Evolutionary conservation across 2,888 invertebrate genomes (phyloP), one percentile per base, ranked within the genome.

Genomic region (Malthinus flaveolus): DNA sequence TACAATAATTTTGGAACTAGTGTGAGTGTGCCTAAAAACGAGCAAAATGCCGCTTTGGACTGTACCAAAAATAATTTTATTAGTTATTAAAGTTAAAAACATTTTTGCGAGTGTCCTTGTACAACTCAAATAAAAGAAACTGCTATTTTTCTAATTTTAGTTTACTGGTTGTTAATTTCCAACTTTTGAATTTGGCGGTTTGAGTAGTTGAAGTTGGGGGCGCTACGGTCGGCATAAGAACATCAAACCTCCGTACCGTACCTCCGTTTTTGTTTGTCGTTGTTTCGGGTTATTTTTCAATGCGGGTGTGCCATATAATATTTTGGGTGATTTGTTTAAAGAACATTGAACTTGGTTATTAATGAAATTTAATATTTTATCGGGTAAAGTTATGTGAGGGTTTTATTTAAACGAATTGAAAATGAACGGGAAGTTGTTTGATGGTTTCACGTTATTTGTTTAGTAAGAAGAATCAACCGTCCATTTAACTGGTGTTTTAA

Each of bases 331-430:
- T 15, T 42, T 42, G 23, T 42, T 42, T 42, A 4, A 42, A 42
- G 39, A 42, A 42, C 39, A n/a, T 42, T 42, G 39, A 42, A 42
- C 39, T 42, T 39, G 8, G n/a, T 42, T n/a, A 23, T 7, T 15
- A 15, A 42, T 15, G 10, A n/a, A 42, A 23, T 42, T 42, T 42
- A 42, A 15, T 15, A 15, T 15, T 9, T 42, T 15, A 23, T 42
- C 23, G 13, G 13, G 39, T n/a, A 23, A 42, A 15, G 39, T 6
- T 42, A 42, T n/a, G n/a, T 42, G 13, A 42, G 9, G 11, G 23
- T 42, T 13, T 37, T 37, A 13, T 42, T 42, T 15, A 42, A 11
- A 15, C 6, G 7, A 42, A 42, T 15, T 23, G 15, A 42, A 42
- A 23, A 42, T 42, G 39, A 42, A 42, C 23, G 39, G 15, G 39